phyloP scores from a whole-genome alignment of 2,888 invertebrate genomes.

The Hydroisotoma schaefferi region DNA sequence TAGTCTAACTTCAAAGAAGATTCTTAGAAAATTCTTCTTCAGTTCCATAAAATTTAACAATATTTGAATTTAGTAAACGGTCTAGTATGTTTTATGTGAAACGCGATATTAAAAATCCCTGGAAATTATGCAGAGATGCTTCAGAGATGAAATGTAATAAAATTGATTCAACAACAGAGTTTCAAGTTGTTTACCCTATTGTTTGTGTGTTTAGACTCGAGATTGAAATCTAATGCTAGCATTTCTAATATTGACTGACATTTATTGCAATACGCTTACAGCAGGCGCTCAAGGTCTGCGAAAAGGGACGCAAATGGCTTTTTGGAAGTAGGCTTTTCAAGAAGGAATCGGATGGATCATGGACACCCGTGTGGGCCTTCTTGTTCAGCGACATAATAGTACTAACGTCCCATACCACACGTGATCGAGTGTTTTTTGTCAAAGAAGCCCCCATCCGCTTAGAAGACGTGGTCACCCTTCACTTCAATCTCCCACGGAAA shows the following conservation, averaged over 20 bases:
- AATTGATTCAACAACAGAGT: not conserved
- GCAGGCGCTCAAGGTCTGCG: conserved; percentile 44
- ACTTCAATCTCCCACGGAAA: conserved; percentile 46
- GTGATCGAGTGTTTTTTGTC: conserved; percentile 47
- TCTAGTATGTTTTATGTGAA: too few species aligned
- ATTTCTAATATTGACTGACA: not conserved
- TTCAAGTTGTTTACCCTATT: too few species aligned
- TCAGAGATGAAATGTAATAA: too few species aligned
- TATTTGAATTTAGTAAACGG: too few species aligned
- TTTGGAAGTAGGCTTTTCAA: conserved; percentile 46
- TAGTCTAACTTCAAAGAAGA: too few species aligned
- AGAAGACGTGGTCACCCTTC: conserved; percentile 47
- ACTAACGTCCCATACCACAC: conserved; percentile 46
- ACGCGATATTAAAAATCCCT: too few species aligned
- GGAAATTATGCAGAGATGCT: too few species aligned
- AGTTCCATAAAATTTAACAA: too few species aligned
- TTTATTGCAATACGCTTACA: too few species aligned
- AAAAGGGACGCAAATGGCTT: conserved; percentile 46
- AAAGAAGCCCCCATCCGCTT: conserved; percentile 45
- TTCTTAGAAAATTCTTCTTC: too few species aligned
- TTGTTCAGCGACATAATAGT: conserved; percentile 46
- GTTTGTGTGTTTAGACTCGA: too few species aligned
- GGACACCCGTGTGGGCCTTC: conserved; percentile 48
- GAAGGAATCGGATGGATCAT: conserved; percentile 43
- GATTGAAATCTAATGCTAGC: too few species aligned